Percentiles rank a stretch among this genome's conserved stretches.
Conservation (phyloP, 2,888 invertebrate genomes). For the Pomacea canaliculata region DNA sequence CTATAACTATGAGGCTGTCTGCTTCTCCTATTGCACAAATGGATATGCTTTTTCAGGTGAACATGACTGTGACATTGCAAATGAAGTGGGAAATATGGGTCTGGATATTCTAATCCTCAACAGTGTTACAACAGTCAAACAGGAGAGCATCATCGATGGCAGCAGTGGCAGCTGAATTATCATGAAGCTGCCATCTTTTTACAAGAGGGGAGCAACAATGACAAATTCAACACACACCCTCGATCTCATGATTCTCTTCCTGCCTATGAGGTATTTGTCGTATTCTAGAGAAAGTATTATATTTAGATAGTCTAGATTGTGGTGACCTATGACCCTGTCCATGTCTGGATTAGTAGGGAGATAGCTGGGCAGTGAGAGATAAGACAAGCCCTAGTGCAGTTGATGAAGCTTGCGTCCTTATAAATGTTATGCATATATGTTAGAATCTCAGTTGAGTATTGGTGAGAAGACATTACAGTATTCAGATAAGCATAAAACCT, state of each 20-base stretch:
- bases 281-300: not conserved
- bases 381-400: no score
- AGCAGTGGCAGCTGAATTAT: slow-evolving; percentile 87
- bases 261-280: slow-evolving; percentile 76
- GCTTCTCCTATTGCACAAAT: no score
- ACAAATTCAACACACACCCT: slow-evolving; percentile 91
- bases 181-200: slow-evolving; percentile 90
- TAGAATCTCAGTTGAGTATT: no score
- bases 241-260: slow-evolving; percentile 85
- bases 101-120: slow-evolving; percentile 36
- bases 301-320: no score
- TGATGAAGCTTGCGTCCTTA: no score
- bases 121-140: slow-evolving; percentile 17
- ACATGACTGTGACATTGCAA: slow-evolving; percentile 44
- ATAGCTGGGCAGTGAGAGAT: no score
- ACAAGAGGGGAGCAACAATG: slow-evolving; percentile 90
- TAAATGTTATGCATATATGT: no score
- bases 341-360: no score
- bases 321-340: no score
- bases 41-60: slow-evolving; percentile 26
- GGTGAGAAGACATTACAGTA: no score
- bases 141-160: slow-evolving; percentile 34
- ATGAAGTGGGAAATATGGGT: slow-evolving; percentile 50
- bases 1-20: no score
- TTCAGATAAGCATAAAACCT: no score